Conservation (phyloP, 2,113 vertebrate species). For the Pterocles orientalis region DNA sequence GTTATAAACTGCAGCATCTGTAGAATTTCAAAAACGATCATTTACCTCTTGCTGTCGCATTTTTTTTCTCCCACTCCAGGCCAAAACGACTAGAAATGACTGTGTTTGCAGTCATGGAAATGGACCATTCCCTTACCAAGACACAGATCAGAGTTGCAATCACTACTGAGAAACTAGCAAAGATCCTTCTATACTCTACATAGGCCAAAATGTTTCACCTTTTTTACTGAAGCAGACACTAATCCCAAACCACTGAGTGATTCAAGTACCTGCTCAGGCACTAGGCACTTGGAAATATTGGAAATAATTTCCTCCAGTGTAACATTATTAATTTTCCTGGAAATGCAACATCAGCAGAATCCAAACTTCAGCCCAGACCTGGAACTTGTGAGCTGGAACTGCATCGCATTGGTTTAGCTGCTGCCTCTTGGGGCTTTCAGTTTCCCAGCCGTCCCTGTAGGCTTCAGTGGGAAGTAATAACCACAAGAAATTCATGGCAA, state of each 20-base stretch:
- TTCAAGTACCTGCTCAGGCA: not conserved
- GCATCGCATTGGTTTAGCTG: not conserved
- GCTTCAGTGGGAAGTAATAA: not conserved
- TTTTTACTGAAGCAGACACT: not conserved
- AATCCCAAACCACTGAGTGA: not conserved
- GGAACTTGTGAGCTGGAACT: not conserved
- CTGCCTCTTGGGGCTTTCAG: not conserved
- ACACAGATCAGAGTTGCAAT: not conserved
- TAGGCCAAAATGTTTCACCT: not conserved
- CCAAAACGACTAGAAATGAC: not conserved
- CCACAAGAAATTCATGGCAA: not conserved
- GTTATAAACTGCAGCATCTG: not conserved
- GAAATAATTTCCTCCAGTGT: not conserved
- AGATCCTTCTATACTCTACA: not conserved
- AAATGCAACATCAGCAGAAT: not conserved
- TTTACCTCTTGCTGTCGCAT: not conserved
- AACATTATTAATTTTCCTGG: not conserved
- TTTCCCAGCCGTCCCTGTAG: not conserved
- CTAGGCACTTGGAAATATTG: not conserved
- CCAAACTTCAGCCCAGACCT: not conserved
- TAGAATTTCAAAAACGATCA: not conserved
- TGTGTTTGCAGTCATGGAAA: not conserved
- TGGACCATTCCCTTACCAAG: not conserved
- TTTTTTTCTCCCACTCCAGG: not conserved
- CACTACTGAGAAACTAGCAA: not conserved